Evolutionary conservation across 2,797 vertebrate genomes (phyloP), one percentile per base, ranked within the genome.

Genomic region (Loriculus beryllinus): DNA sequence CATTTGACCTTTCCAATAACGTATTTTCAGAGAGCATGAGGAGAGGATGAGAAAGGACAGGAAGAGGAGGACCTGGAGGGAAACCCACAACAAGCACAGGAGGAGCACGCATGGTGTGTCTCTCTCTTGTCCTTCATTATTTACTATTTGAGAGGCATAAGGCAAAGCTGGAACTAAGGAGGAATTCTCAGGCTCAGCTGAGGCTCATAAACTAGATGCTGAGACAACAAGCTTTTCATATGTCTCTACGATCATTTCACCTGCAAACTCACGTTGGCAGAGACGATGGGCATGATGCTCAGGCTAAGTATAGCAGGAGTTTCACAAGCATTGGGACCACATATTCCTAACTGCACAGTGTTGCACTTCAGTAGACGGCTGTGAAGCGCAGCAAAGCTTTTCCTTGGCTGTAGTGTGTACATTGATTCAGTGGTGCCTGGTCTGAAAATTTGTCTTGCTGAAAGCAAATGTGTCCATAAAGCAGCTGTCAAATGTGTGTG

Each of bases 1-100:
- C 40, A 28, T 78, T 81, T 91, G 85, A 94, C 91, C 91, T 93
- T 94, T 78, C 29, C 28, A 89, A 51, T 83, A 42, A 48, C 0
- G 0, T 68, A 64, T 42, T 51, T 85, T 91, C 54, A 75, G 65
- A 79, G 19, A 84, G 33, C 31, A 35, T 4, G 29, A 78, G 49
- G 51, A 84, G 57, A 89, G 56, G 49, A 92, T 35, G 39, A 87
- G 54, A 77, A 15, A 71, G 42, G 71, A 92, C 56, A 85, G 48
- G 75, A 82, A 93, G 60, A 31, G 84, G 48, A 79, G 65, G 39
- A 83, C 47, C 65, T 59, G 47, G 37, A 86, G 70, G 70, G 64
- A 90, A 94, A 86, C 25, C 19, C 62, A 78, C 84, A 83, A 76
- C 71, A 85, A 92, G 76, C 21, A 82, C 20, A 39, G 26, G 42